Base-by-base conservation (phyloP, 2,113 vertebrate species). In the Channa maculata region DNA sequence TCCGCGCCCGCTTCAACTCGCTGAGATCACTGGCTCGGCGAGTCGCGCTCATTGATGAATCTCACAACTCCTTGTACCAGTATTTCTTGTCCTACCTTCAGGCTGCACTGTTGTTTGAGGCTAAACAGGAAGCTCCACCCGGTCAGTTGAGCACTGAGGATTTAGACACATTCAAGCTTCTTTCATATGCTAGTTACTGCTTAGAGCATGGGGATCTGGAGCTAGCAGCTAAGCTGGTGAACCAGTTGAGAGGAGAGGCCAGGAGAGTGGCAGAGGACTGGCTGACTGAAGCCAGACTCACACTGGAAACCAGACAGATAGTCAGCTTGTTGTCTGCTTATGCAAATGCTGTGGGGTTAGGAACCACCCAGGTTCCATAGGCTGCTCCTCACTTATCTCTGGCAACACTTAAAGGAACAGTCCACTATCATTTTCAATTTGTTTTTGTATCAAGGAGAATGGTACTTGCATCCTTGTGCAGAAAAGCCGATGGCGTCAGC, bases 71-170 rank as follows among this genome's bases (percentile, higher is more conserved):
- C 88, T 77, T 99, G 36, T 99, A 98, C 79, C 98, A 99, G 2
- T 99, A 99, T 85, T 96, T 99, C 88, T 90, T 99, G 43, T 99
- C 98, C 1, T 99, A 98, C 85, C 52, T 99, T 71, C 98, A 99
- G 87, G 97, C 98, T 0, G 90, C 96, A 4, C 95, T 99, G 2
- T 49, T 99, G 5, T 95, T 97, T 59, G 95, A 97, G 33, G 92
- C 93, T 0, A 89, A 93, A 34, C 95, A 97, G 78, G 78, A 94
- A 77, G 95, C 94, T 51, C 97, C 98, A 0, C 98, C 98, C 0
- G 36, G 90, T 0, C 94, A 96, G 90, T 93, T 99, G 55, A 79
- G 80, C 60, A 75, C 92, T 0, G 95, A 96, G 0, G 96, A 97
- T 88, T 90, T 97, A 2, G 96, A 96, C 85, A 95, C 98, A 0